phyloP scores from a whole-genome alignment of 2,113 vertebrate genomes.

The Semicossyphus pulcher region DNA sequence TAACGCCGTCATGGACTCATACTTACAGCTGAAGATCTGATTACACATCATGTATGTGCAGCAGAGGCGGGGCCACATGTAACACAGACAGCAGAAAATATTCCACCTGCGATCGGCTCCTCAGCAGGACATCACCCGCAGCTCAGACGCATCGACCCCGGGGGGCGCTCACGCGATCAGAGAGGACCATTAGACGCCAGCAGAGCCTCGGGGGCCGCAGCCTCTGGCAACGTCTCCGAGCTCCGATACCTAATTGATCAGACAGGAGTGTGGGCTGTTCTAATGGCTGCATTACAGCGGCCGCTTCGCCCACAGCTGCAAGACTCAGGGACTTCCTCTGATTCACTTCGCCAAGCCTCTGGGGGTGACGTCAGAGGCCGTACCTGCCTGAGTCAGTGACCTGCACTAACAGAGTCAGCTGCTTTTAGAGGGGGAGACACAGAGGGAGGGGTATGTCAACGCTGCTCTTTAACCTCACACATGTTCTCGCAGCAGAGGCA shows the following conservation, averaged over 20 bases:
- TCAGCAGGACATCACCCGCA: slow-evolving; percentile 37
- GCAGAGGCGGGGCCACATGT: not conserved
- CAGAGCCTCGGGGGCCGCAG: slow-evolving; percentile 49
- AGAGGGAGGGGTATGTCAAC: not conserved
- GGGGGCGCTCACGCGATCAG: slow-evolving; percentile 39
- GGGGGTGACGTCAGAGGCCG: slow-evolving; percentile 6
- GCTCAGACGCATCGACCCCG: slow-evolving; percentile 31
- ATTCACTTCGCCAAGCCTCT: slow-evolving; percentile 26
- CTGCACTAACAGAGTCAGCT: slow-evolving; percentile 11
- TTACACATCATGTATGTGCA: not conserved
- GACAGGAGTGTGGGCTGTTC: slow-evolving; percentile 31
- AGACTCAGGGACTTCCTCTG: not conserved
- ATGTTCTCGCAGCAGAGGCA: not conserved
- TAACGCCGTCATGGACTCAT: not conserved
- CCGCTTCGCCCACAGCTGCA: slow-evolving; percentile 27
- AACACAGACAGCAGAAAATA: slow-evolving; percentile 6
- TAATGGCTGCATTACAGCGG: slow-evolving; percentile 54
- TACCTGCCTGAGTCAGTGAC: slow-evolving; percentile 28
- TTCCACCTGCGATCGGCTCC: slow-evolving; percentile 26
- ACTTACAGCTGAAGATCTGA: not conserved
- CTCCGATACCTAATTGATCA: slow-evolving; percentile 59
- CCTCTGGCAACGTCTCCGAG: slow-evolving; percentile 36
- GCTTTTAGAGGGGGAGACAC: not conserved
- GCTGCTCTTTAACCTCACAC: not conserved
- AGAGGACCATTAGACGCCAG: slow-evolving; percentile 63